phyloP scores from a whole-genome alignment of 92 coral and sea anemone genomes.

The Epizoanthus rinbou region DNA sequence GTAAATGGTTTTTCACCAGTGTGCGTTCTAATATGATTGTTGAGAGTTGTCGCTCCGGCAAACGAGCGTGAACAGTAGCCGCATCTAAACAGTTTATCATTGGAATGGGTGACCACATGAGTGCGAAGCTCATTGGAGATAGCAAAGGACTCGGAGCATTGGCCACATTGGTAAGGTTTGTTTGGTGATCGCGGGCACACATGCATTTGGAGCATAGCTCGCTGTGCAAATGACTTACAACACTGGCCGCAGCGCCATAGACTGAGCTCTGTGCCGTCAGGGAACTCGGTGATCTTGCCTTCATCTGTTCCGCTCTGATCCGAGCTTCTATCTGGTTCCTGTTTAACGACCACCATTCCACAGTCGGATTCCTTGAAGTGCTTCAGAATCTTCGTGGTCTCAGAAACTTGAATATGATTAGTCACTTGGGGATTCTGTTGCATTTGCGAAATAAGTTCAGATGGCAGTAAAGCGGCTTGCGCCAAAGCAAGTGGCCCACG shows the following conservation, averaged over 20 bases:
- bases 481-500: not conserved
- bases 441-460: conserved; percentile 13
- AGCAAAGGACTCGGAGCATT: conserved; percentile 82
- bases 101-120: conserved; percentile 95
- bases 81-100: conserved; percentile 95
- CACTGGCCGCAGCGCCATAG: conserved; percentile 95
- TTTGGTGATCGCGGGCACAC: conserved; percentile 75
- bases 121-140: conserved; percentile 89
- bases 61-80: conserved; percentile 96
- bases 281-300: not conserved
- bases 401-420: not conserved
- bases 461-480: not conserved
- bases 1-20: conserved; percentile 96
- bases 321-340: not conserved
- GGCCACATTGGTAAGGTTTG: conserved; percentile 91
- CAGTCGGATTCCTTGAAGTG: not conserved
- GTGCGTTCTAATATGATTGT: conserved; percentile 94
- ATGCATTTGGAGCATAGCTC: conserved; percentile 85
- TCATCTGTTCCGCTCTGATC: conserved; percentile 7
- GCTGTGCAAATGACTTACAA: conserved; percentile 82
- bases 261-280: conserved; percentile 61
- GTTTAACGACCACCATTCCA: conserved; percentile 6
- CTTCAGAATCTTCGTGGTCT: not conserved
- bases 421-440: not conserved
- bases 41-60: conserved; percentile 94